Conservation (phyloP, 2,888 invertebrate species). For the Agonopterix alstromeriana region DNA sequence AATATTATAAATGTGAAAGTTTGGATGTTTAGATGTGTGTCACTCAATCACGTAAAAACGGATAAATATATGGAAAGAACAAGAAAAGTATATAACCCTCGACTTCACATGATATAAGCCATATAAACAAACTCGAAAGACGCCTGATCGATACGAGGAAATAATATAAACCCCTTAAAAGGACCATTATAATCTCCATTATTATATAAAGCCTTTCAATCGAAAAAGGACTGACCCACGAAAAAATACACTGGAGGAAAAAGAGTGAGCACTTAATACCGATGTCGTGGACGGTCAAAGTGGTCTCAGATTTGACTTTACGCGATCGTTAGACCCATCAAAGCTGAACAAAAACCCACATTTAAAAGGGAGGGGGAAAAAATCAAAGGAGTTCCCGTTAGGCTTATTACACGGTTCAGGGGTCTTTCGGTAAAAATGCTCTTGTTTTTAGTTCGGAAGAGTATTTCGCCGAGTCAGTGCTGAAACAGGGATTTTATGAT, state of each 20-base stretch:
- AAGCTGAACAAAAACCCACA: constrained; percentile 51
- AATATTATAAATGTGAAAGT: too few relatives aligned
- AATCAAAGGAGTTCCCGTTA: constrained; percentile 57
- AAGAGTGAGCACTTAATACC: constrained; percentile 32
- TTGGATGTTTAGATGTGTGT: too few relatives aligned
- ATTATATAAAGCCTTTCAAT: neutral
- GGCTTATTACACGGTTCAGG: constrained; percentile 57
- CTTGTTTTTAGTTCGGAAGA: constrained; percentile 20
- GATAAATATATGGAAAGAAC: too few relatives aligned
- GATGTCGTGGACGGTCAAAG: constrained; percentile 35
- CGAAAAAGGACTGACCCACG: neutral
- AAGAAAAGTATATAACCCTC: too few relatives aligned
- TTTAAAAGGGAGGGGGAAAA: constrained; percentile 40
- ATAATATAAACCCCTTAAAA: neutral
- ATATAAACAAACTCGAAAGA: neutral
- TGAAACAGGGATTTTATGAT: neutral
- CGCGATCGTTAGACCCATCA: constrained; percentile 43
- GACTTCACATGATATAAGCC: too few relatives aligned
- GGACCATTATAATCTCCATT: neutral
- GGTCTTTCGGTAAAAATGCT: constrained; percentile 31
- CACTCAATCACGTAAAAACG: too few relatives aligned
- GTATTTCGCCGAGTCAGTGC: neutral
- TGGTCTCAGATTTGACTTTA: constrained; percentile 33
- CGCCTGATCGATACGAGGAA: neutral
- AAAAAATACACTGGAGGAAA: constrained; percentile 17